Evolutionary conservation across 2,888 invertebrate species (phyloP).

Genomic region (Latrodectus hesperus): DNA sequence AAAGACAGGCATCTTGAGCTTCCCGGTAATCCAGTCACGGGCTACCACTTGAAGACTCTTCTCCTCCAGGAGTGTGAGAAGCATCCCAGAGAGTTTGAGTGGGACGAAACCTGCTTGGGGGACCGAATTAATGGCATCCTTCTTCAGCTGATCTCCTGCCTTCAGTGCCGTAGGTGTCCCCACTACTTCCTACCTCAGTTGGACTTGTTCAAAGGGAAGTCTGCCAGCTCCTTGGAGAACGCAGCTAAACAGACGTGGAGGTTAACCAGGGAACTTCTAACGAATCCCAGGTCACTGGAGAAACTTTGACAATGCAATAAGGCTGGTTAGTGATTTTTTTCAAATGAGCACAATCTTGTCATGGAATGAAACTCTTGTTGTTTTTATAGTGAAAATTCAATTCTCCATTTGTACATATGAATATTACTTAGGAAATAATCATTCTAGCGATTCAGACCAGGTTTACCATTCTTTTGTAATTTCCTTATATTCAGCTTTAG

Average conservation of each 20-base stretch:
- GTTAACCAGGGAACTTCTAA: conserved; percentile 90
- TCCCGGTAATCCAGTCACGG: conserved; percentile 89
- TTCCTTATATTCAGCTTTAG: no score
- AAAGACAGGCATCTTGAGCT: conserved; percentile 91
- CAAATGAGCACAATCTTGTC: not conserved
- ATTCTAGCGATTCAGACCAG: no score
- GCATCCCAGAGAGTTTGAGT: conserved; percentile 93
- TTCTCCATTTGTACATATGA: no score
- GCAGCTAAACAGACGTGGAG: conserved; percentile 96
- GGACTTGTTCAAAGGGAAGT: conserved; percentile 94
- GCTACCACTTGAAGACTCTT: conserved; percentile 88
- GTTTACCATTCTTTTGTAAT: no score
- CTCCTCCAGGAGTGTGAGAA: conserved; percentile 96
- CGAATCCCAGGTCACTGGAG: conserved; percentile 92
- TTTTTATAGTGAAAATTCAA: no score
- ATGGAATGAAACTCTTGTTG: no score
- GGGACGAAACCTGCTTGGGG: conserved; percentile 93
- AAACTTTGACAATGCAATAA: conserved; percentile 78
- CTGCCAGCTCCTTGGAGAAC: conserved; percentile 90
- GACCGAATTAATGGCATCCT: conserved; percentile 95
- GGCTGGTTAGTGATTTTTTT: not conserved
- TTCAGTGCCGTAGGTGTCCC: conserved; percentile 94
- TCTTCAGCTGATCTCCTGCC: conserved; percentile 94
- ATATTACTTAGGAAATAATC: no score
- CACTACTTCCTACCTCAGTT: conserved; percentile 95